Percentiles rank a stretch among this genome's conserved stretches.
These are phyloP conservation scores for Cantharis rufa DNA, from an alignment of 2,888 invertebrate genomes.

Conservation along the genomic window DNA sequence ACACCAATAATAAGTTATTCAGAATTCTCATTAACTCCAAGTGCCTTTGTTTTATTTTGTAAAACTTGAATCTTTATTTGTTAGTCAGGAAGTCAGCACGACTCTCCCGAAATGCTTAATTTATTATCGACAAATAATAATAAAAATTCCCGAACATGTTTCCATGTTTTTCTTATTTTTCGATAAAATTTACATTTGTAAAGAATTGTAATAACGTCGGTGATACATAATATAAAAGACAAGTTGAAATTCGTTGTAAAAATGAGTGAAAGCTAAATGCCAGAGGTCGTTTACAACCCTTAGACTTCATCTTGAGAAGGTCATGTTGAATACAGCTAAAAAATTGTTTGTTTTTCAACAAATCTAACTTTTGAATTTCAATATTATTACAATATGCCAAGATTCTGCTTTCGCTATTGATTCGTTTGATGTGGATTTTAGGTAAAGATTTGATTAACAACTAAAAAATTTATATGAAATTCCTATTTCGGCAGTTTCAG, in stretches of 20 bases:
- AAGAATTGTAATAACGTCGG: background rate
- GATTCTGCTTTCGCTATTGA: constrained; percentile 15
- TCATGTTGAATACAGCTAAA: constrained; percentile 24
- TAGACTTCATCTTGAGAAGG: constrained; percentile 34
- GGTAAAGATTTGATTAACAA: background rate
- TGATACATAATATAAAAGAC: background rate
- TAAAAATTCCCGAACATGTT: background rate
- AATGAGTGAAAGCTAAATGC: constrained; percentile 27
- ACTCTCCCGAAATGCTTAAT: background rate
- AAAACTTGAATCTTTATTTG: background rate
- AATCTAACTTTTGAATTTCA: background rate
- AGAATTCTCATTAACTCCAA: background rate
- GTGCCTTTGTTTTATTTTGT: background rate
- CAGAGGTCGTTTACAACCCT: constrained; percentile 31
- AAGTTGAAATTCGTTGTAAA: background rate
- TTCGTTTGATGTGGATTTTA: constrained; percentile 4
- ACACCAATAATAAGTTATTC: background rate
- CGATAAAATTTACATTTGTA: background rate
- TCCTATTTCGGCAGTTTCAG: no score
- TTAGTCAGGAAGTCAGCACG: background rate
- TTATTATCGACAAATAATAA: background rate
- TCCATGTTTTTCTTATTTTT: background rate
- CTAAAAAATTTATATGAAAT: background rate
- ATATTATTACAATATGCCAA: background rate
- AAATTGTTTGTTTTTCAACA: background rate